Evolutionary conservation across 2,797 vertebrate genomes (phyloP).

Genomic region (Macroramphosus scolopax): DNA sequence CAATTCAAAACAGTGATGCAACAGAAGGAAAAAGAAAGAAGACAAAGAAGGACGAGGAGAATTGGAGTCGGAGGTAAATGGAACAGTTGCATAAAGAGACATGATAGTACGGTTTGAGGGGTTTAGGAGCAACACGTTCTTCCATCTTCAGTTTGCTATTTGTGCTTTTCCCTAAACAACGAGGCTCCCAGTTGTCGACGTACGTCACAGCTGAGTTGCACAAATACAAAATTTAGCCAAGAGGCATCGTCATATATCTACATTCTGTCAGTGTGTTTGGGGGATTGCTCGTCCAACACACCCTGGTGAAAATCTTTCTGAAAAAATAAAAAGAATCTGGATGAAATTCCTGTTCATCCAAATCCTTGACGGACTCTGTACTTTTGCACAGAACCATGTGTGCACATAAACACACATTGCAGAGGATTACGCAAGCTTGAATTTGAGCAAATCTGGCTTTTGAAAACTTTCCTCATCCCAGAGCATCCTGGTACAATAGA

Average conservation of each 20-base stretch:
- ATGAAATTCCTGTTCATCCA: slow-evolving; percentile 47
- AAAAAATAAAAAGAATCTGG: slow-evolving; percentile 6
- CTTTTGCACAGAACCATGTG: slow-evolving; percentile 10
- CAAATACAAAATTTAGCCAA: not conserved
- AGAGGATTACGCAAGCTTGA: slow-evolving; percentile 67
- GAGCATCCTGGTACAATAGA: slow-evolving; percentile 47
- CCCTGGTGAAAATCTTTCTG: slow-evolving; percentile 19
- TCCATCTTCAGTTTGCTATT: slow-evolving; percentile 20
- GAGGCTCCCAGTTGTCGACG: not conserved
- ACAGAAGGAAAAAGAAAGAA: slow-evolving; percentile 6
- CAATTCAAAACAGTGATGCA: slow-evolving; percentile 23
- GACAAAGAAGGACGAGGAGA: slow-evolving; percentile 25
- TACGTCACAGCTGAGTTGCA: slow-evolving; percentile 2
- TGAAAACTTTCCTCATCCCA: slow-evolving; percentile 51
- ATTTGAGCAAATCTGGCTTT: slow-evolving; percentile 70
- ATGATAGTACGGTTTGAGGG: slow-evolving; percentile 19
- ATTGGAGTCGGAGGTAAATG: slow-evolving; percentile 37
- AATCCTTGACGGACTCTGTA: slow-evolving; percentile 39
- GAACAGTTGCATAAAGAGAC: slow-evolving; percentile 29
- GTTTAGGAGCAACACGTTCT: slow-evolving; percentile 1
- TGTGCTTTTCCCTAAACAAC: not conserved
- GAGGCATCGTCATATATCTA: not conserved
- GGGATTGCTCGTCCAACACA: slow-evolving; percentile 7
- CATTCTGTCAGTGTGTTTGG: slow-evolving; percentile 8
- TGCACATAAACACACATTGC: slow-evolving; percentile 23